Evolutionary conservation across 2,888 invertebrate species (phyloP).

Genomic region (Apomyelois bistriatella): DNA sequence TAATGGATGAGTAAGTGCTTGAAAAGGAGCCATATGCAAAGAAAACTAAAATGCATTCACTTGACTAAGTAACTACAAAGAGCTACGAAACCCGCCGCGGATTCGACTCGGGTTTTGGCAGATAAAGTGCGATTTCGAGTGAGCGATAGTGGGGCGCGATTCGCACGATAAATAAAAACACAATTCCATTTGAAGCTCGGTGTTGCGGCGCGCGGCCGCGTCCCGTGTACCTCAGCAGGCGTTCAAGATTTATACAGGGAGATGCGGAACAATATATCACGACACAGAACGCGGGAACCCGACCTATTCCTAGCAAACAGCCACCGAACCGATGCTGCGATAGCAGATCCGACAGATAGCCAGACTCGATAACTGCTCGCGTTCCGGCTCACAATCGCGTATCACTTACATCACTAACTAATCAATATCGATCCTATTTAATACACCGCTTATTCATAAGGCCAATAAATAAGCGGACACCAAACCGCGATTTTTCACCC

Average conservation of each 20-base stretch:
- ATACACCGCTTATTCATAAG: constrained; percentile 63
- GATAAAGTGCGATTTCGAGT: constrained; percentile 74
- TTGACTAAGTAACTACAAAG: constrained; percentile 42
- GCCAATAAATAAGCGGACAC: constrained; percentile 73
- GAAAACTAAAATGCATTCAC: constrained; percentile 29
- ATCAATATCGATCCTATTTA: constrained; percentile 49
- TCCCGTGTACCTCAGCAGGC: constrained; percentile 80
- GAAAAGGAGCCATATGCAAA: constrained; percentile 13
- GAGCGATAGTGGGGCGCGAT: constrained; percentile 73
- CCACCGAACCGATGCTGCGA: constrained; percentile 72
- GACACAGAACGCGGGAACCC: constrained; percentile 73
- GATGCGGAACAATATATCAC: constrained; percentile 79
- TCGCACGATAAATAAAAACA: constrained; percentile 80
- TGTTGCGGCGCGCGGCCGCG: constrained; percentile 68
- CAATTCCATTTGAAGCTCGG: constrained; percentile 77
- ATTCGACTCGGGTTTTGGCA: constrained; percentile 66
- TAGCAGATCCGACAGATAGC: constrained; percentile 66
- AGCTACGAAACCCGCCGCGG: constrained; percentile 45
- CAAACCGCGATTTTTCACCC: constrained; percentile 76
- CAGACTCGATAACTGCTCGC: constrained; percentile 45
- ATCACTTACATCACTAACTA: constrained; percentile 27
- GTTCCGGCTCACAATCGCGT: constrained; percentile 31
- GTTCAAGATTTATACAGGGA: constrained; percentile 77
- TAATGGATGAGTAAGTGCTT: constrained; percentile 3
- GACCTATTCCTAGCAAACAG: constrained; percentile 75